phyloP scores from a whole-genome alignment of 2,797 vertebrate species.

The Anas bernieri region DNA sequence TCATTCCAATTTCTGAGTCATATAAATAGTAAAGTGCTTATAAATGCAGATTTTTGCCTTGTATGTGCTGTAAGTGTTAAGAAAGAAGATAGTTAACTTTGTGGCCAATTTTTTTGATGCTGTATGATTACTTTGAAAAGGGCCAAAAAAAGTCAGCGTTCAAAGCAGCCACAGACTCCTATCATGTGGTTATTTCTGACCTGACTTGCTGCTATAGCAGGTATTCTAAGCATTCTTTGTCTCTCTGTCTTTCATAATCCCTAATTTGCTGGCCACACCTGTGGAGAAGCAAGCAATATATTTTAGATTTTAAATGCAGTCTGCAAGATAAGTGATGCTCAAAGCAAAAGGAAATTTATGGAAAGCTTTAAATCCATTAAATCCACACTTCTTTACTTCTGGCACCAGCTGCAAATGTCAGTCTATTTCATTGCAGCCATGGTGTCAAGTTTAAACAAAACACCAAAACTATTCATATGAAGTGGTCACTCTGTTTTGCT shows the following conservation, averaged over 20 bases:
- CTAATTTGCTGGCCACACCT: background rate
- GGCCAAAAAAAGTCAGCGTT: background rate
- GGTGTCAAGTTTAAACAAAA: background rate
- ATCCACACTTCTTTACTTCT: background rate
- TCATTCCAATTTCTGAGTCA: background rate
- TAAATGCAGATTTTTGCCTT: background rate
- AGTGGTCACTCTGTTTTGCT: background rate
- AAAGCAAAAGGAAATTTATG: background rate
- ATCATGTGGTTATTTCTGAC: background rate
- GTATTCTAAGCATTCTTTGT: background rate
- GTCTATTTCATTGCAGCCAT: background rate
- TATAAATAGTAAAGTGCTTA: background rate
- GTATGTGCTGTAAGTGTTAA: background rate
- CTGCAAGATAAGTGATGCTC: background rate
- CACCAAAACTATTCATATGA: background rate
- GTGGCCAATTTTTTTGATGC: background rate
- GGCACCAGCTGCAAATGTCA: background rate
- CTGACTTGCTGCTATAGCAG: background rate
- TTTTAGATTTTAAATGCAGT: background rate
- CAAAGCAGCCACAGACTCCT: background rate
- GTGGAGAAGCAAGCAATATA: background rate
- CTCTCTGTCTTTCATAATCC: background rate
- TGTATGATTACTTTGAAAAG: background rate
- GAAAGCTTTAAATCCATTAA: background rate
- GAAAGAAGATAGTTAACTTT: background rate